Evolutionary conservation across 2,113 vertebrate genomes (phyloP), one percentile per base, ranked within the genome.

Genomic region (Colossoma macropomum): DNA sequence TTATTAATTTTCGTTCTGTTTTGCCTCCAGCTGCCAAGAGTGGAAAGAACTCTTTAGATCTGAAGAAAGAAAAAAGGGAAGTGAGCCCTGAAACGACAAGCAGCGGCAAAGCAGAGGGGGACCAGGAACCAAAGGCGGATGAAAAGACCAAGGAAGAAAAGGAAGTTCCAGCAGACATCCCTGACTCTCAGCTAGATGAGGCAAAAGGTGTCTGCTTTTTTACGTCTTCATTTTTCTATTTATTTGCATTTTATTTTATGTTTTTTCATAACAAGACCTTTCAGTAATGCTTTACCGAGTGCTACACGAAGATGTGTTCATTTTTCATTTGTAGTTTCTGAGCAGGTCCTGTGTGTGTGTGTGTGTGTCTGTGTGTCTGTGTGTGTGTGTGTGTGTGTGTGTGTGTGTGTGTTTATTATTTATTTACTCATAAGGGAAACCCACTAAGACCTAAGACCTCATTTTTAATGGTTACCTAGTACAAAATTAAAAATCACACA

Each of bases 21-120:
- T 89, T 82, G 83, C 78, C 48, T 66, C 62, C 83, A 94, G 93
- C 91, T 89, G 91, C 89, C 56, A 94, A 91, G 87, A 88, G 90
- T 41, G 90, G 89, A 52, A 90, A 91, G 50, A 92, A 90, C n/a
- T 3, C 34, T 41, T 62, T 30, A 9, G 62, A 34, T 28, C 21
- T 19, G 1, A 48, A 60, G 21, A 8, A 48, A 3, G 28, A 34
- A 32, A 50, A 75, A 48, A 72, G n/a, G 4, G 30, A 21, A 1
- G 30, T 1, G 5, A 8, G 41, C 48, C 76, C 71, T 48, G 71
- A 80, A 66, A 13, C 8, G 30, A 17, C 71, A 0, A 52, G 27
- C 27, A 17, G 59, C 9, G 21, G 13, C 60, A 28, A 41, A 1
- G 28, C 48, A 54, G 87, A 87, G 19, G 85, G 83, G 80, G 88